These are phyloP conservation scores for Nasua narica DNA, from an alignment of 2,797 vertebrate species.

Conservation along the genomic window DNA sequence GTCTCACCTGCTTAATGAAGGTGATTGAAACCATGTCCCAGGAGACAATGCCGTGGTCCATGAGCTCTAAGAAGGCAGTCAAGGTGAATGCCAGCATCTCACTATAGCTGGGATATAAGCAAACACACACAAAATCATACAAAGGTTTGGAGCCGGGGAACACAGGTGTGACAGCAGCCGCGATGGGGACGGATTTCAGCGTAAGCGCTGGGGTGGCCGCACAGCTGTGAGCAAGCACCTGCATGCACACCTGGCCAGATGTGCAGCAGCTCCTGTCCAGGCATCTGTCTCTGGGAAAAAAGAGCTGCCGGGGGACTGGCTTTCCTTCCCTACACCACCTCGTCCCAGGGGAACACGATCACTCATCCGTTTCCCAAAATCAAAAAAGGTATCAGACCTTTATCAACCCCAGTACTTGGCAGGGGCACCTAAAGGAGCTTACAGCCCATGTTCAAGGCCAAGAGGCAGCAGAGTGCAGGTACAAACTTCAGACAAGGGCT, in stretches of 20 bases:
- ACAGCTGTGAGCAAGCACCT: neutral
- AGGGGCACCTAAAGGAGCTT: neutral
- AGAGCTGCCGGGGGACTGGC: neutral
- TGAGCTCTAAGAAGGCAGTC: conserved; percentile 98
- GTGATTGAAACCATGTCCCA: conserved; percentile 98
- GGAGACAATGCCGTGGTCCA: conserved; percentile 98
- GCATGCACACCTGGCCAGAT: rapidly evolving
- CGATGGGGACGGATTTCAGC: neutral
- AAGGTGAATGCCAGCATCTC: conserved; percentile 99
- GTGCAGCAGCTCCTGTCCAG: neutral
- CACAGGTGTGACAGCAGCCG: neutral
- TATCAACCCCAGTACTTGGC: neutral
- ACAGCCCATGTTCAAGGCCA: neutral
- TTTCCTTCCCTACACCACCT: neutral
- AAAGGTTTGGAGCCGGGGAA: conserved; percentile 38
- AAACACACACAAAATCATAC: conserved; percentile 56
- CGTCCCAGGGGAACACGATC: neutral
- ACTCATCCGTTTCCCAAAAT: neutral
- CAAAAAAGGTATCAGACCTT: neutral
- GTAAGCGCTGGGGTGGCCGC: neutral
- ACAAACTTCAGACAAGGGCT: neutral
- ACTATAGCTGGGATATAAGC: conserved; percentile 89
- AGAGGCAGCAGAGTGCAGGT: neutral
- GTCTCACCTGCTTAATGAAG: conserved; percentile 96
- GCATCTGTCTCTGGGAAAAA: neutral